Base-by-base conservation (phyloP, 2,113 vertebrate species). In the Notechis scutatus region DNA sequence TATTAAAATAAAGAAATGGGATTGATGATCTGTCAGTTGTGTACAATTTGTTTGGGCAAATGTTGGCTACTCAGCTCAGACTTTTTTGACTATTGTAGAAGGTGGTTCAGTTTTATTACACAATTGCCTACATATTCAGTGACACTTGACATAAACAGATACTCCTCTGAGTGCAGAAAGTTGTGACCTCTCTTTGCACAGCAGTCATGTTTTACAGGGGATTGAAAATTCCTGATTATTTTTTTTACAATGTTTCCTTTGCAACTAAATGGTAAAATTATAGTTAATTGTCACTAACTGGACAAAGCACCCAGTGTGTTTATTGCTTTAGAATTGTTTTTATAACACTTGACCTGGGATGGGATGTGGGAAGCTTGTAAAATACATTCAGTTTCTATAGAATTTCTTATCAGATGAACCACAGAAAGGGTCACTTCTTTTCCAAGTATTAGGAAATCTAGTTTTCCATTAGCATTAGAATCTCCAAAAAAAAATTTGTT, bases 321-420 rank as follows among this genome's bases (percentile, higher is more conserved):
- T 96, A 94, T 94, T 95, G 69, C 42, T 97, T 94, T 91, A 0
- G 74, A 34, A 95, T 93, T 95, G 61, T 94, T 96, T 96, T 95
- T 94, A 93, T 96, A 96, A 91, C 86, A 92, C 20, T 95, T 96
- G 93, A 95, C 93, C 92, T 87, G 54, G 92, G 55, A 92, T 94
- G 7, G 74, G 34, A 21, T 42, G 96, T 29, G 45, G 57, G 45
- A 42, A 74, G 0, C 23, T 95, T 94, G 23, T 94, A 88, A 97
- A 96, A 81, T 0, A 0, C 11, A 91, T 96, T 93, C 90, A 56
- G 57, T 96, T 94, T 91, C 69, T 74, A 55, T 23, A 93, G 23
- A 93, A 94, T 91, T 34, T 42, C 15, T 91, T 0, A 0, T 91
- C 69, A 57, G 0, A 55, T 20, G 1, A 92, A 50, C 15, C 69